Base-by-base conservation (phyloP, 2,888 invertebrate species). In the Aricia artaxerxes region DNA sequence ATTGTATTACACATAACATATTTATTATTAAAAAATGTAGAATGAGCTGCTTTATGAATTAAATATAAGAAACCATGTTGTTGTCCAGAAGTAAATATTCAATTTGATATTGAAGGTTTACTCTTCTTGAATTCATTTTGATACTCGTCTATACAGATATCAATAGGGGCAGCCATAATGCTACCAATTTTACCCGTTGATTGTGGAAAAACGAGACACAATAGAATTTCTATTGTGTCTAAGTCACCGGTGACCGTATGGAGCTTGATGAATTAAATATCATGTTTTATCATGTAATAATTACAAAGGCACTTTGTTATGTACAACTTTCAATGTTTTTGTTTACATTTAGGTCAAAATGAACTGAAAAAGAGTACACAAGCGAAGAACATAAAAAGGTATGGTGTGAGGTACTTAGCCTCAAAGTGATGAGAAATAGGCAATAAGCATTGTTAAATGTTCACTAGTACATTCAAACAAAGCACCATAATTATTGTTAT, bases 401-500 rank as follows among this genome's bases (percentile, higher is more conserved):
- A 11, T 31, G 24, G 31, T 64, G 4, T 31, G 57, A 57, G 64
- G 31, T 31, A 31, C 7, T 61, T 64, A 31, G 9, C 64, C 64
- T 11, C 31, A 64, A 64, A 64, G 9, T 64, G 31, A 6, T 31
- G 64, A 11, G 64, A 64, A 24, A 64, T 24, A 7, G 64, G 31
- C 11, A 64, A 31, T 69, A 13, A 16, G 69, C 69, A 69, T 38
- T 69, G 69, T 69, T 16, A 35, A 16, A 38, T 35, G 13, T 4
- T 11, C 35, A 69, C 69, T 69, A 35, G 13, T 13, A 69, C 35
- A 38, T 13, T 38, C 69, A 69, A 38, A 69, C 38, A 69, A 69
- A 69, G 69, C 69, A 69, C 35, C 13, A 13, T 35, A 69, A 35
- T 69, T 69, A 3, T 64, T 35, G 69, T 69, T 69, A 69, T 69